phyloP scores from a whole-genome alignment of 2,797 vertebrate species.

The Smutsia temminckii region DNA sequence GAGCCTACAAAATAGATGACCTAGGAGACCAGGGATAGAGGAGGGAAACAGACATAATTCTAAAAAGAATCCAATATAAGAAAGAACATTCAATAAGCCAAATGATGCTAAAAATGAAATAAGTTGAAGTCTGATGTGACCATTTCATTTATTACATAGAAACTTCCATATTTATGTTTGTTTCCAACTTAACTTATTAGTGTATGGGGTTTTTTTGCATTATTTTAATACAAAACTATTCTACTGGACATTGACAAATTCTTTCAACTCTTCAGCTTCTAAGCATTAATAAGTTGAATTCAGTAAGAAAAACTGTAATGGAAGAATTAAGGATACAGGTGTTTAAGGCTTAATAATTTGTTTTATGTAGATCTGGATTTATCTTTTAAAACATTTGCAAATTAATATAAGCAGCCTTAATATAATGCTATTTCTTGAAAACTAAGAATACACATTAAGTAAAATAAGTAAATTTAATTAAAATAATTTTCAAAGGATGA shows the following conservation, averaged over 20 bases:
- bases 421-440: neutral
- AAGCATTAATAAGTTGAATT: neutral
- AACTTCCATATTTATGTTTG: neutral
- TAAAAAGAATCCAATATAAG: neutral
- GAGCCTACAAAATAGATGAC: neutral
- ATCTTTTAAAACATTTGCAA: neutral
- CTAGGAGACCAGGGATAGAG: neutral
- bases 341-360: constrained; percentile 11
- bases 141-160: neutral
- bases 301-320: neutral
- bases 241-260: neutral
- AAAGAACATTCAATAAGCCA: neutral
- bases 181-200: neutral
- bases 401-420: neutral
- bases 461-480: neutral
- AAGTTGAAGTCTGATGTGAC: neutral
- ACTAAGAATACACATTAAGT: neutral
- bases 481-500: neutral
- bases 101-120: neutral
- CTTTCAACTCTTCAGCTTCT: neutral
- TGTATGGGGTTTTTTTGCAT: neutral
- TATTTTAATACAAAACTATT: neutral
- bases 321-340: neutral
- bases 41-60: neutral
- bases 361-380: neutral